Evolutionary conservation across 1,140 invertebrate species (phyloP), one percentile per base, ranked within the genome.

Genomic region (Charaxes varanes): DNA sequence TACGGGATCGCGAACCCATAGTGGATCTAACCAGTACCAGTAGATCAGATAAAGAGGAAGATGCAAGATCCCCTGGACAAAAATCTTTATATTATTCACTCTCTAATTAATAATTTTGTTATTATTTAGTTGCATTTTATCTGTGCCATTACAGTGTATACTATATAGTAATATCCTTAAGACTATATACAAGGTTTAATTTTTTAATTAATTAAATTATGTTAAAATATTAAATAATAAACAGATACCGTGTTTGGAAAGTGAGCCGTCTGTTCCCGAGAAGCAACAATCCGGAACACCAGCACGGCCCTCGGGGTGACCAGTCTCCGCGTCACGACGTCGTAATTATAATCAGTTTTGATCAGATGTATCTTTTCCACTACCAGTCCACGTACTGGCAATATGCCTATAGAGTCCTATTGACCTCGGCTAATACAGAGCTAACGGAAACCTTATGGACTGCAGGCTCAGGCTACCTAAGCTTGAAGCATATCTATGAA

Each of bases 211-310:
- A n/a, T n/a, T n/a, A n/a, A n/a, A n/a, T n/a, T n/a, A n/a, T n/a
- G n/a, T n/a, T n/a, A n/a, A n/a, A n/a, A n/a, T n/a, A n/a, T n/a
- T n/a, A n/a, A n/a, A n/a, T n/a, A n/a, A n/a, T n/a, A n/a, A n/a
- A 57, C 32, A 59, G 72, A 12, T 77, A 73, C 19, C 48, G 72
- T 12, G 64, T 71, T 0, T 68, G 59, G 60, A 28, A 60, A 8
- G 35, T 65, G 2, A 45, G 56, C 38, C 48, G 69, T 8, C 0
- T 77, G 0, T 52, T 69, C 6, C 65, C 69, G 0, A 48, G 42
- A 8, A 74, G 70, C 26, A 10, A 28, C 6, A 74, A 70, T 14
- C 63, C 62, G 0, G 67, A 78, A 49, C 68, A 73, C 40, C 41
- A 44, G 10, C 60, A 70, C n/a, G 73, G 68, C 0, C 42, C 57